Percentiles rank a stretch among this genome's conserved stretches.
phyloP scores from a whole-genome alignment of 53 echinoderm and acorn worm genomes.

The Echinarachnius parma region DNA sequence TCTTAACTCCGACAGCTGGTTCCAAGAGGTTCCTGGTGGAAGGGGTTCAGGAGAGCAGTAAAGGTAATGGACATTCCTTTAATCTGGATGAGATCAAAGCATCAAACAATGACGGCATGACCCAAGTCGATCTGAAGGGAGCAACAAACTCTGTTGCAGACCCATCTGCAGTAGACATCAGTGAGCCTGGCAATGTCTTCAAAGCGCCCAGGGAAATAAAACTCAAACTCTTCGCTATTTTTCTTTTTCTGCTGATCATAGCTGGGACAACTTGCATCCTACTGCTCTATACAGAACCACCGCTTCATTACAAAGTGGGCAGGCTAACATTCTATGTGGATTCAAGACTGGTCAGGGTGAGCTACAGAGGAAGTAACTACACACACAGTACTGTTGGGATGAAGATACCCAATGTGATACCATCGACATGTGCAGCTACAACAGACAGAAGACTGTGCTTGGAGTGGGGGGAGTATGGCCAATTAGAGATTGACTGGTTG shows the following conservation, averaged over 20 bases:
- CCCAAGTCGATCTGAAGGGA: conserved; percentile 16
- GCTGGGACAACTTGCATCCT: conserved; percentile 69
- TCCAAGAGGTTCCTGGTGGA: conserved; percentile 38
- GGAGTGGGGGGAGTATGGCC: conserved; percentile 68
- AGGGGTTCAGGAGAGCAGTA: conserved; percentile 29
- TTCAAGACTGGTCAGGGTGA: conserved; percentile 55
- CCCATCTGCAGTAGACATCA: conserved; percentile 65
- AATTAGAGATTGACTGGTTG: conserved; percentile 54
- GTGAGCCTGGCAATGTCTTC: conserved; percentile 66
- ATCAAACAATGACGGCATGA: conserved; percentile 47
- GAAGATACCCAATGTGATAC: conserved; percentile 61
- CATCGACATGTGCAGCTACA: conserved; percentile 67
- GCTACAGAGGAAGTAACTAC: conserved; percentile 44
- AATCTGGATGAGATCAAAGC: conserved; percentile 44
- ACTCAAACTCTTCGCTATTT: conserved; percentile 69
- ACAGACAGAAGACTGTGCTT: conserved; percentile 61
- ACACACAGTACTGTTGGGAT: conserved; percentile 63
- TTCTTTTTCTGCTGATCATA: conserved; percentile 74
- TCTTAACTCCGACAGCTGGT: background rate
- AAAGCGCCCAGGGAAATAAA: conserved; percentile 81
- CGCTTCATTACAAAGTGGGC: conserved; percentile 75
- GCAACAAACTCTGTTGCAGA: conserved; percentile 28
- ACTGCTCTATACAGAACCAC: conserved; percentile 74
- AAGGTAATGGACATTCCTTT: conserved; percentile 15
- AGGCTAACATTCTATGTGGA: conserved; percentile 65